These are phyloP conservation scores for Corythucha ciliata DNA, from an alignment of 2,888 invertebrate species.

Conservation along the genomic window DNA sequence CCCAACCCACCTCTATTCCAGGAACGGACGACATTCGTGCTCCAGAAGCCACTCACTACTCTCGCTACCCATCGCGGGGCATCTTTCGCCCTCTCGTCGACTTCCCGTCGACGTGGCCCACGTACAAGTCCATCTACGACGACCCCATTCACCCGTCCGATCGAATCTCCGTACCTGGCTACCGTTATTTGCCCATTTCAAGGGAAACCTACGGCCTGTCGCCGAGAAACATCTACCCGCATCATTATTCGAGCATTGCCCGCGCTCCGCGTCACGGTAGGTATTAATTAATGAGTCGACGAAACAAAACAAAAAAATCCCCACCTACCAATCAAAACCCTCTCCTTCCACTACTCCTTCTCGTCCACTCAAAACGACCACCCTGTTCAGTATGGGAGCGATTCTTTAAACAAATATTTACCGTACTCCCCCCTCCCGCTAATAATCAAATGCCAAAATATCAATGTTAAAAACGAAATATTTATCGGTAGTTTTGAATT, in stretches of 20 bases:
- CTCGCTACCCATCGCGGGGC: conserved; percentile 42
- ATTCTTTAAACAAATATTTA: too few relatives aligned
- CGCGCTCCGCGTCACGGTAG: conserved; percentile 61
- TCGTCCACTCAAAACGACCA: too few relatives aligned
- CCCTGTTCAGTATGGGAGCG: too few relatives aligned
- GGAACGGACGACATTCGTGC: conserved; percentile 89
- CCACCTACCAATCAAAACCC: conserved; percentile 13
- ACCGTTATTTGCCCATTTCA: conserved; percentile 84
- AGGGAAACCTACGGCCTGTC: conserved; percentile 84
- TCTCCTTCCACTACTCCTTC: too few relatives aligned
- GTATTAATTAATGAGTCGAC: too few relatives aligned
- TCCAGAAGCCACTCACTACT: conserved; percentile 51
- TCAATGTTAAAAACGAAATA: too few relatives aligned
- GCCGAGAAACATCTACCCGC: conserved; percentile 76
- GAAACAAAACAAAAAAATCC: too few relatives aligned
- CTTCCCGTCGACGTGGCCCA: conserved; percentile 59
- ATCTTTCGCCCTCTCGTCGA: conserved; percentile 53
- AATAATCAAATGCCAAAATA: too few relatives aligned
- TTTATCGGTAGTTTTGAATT: too few relatives aligned
- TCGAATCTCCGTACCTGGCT: conserved; percentile 77
- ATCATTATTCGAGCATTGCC: conserved; percentile 53
- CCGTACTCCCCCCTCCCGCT: too few relatives aligned
- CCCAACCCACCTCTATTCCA: conserved; percentile 41
- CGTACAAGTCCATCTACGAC: conserved; percentile 78
- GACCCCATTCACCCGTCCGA: conserved; percentile 71